A percentile compares a stretch with the other conserved stretches of the same genome.
These are phyloP conservation scores for Siphonodentalium dalli DNA, from an alignment of 2,888 invertebrate species.

Conservation along the genomic window DNA sequence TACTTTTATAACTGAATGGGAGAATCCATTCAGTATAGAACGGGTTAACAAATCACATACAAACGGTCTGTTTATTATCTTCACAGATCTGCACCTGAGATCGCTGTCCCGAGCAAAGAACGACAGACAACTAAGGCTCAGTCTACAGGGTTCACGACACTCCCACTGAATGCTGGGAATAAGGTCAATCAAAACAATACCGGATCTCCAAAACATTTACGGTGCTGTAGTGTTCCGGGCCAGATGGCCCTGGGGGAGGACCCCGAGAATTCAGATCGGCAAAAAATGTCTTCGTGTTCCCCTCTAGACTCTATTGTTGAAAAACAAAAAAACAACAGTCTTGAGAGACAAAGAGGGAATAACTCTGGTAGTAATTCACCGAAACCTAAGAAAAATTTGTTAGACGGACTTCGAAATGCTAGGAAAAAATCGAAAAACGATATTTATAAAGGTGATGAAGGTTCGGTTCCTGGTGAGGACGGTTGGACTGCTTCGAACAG, in stretches of 20 bases:
- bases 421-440: constrained; percentile 68
- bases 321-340: no score
- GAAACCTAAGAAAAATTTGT: constrained; percentile 69
- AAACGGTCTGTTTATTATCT: constrained; percentile 1
- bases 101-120: constrained; percentile 65
- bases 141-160: constrained; percentile 57
- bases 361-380: constrained; percentile 49
- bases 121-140: constrained; percentile 68
- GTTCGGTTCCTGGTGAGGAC: constrained; percentile 22
- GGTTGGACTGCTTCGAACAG: no score
- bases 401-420: constrained; percentile 73
- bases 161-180: no score
- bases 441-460: constrained; percentile 31
- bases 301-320: constrained; percentile 13
- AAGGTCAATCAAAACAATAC: constrained; percentile 19
- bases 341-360: no score
- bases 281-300: constrained; percentile 5
- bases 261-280: constrained; percentile 3
- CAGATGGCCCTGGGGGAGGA: constrained; percentile 19
- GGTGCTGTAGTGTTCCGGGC: constrained; percentile 52
- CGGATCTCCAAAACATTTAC: constrained; percentile 40
- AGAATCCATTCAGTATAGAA: no score
- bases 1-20: no score
- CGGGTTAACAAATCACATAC: background rate
- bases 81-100: constrained; percentile 63